Percentiles rank a stretch among this genome's conserved stretches.
Conservation (phyloP, 2,888 invertebrate species). For the Andrena dorsata region DNA sequence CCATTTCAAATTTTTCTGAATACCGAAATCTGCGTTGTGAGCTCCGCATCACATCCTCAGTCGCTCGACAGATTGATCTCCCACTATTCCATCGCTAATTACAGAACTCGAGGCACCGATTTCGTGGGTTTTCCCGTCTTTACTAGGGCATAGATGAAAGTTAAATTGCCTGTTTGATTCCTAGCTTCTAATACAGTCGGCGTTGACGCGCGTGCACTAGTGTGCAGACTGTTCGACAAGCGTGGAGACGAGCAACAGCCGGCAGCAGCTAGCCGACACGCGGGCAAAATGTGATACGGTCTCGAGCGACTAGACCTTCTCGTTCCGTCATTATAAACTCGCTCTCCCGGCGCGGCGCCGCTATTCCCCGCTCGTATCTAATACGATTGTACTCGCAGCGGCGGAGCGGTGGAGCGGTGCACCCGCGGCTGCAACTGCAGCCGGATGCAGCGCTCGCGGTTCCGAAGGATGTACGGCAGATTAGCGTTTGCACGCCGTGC, state of each 20-base stretch:
- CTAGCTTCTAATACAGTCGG: constrained; percentile 27
- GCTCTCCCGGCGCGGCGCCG: constrained; percentile 52
- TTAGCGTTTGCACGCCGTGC: constrained; percentile 22
- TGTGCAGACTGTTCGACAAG: not conserved
- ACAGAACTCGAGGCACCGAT: too few relatives aligned
- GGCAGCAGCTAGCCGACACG: constrained; percentile 35
- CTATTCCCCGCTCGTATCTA: constrained; percentile 56
- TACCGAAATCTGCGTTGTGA: too few relatives aligned
- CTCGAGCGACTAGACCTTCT: constrained; percentile 73
- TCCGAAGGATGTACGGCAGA: constrained; percentile 18
- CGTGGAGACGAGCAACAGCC: constrained; percentile 17
- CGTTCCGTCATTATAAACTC: constrained; percentile 77
- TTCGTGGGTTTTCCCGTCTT: not conserved
- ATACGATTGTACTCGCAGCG: constrained; percentile 62
- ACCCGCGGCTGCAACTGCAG: constrained; percentile 41
- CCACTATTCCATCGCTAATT: too few relatives aligned
- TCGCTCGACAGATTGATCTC: too few relatives aligned
- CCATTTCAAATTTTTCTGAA: too few relatives aligned
- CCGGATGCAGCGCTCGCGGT: constrained; percentile 21
- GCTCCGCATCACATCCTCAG: too few relatives aligned
- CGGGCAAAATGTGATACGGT: constrained; percentile 69
- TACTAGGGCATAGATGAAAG: constrained; percentile 14
- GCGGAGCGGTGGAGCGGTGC: constrained; percentile 54
- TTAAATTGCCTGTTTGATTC: constrained; percentile 46
- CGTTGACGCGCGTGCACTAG: constrained; percentile 21